Percentiles rank a stretch among this genome's conserved stretches.
Conservation (phyloP, 2,113 vertebrate species). For the Ifrita kowaldi region DNA sequence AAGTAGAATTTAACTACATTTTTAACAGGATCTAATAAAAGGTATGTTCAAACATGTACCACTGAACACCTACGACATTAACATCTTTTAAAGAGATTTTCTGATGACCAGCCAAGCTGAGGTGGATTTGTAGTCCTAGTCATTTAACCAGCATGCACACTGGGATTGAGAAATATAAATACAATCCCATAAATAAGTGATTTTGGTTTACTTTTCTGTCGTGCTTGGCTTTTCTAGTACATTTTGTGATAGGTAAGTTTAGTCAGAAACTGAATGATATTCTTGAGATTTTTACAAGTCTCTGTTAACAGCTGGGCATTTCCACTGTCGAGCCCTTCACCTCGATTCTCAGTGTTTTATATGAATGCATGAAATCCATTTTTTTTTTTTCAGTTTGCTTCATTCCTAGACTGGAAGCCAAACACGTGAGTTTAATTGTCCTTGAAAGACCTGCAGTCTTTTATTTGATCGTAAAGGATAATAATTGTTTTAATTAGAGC, state of each 20-base stretch:
- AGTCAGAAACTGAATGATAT: background rate
- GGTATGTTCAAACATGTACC: background rate
- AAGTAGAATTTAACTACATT: background rate
- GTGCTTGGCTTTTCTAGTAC: background rate
- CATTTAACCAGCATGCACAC: background rate
- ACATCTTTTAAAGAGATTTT: background rate
- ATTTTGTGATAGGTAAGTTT: background rate
- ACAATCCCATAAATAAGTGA: background rate
- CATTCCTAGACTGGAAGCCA: background rate
- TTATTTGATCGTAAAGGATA: background rate
- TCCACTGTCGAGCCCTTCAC: background rate
- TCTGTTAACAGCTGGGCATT: background rate
- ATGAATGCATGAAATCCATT: background rate
- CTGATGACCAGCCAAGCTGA: background rate
- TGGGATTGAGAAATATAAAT: background rate
- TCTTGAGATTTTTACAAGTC: fast-evolving
- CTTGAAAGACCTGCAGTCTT: background rate
- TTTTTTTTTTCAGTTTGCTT: background rate
- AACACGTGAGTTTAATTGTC: background rate
- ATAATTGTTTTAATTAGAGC: background rate
- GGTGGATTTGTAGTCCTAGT: background rate
- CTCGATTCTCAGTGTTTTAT: background rate
- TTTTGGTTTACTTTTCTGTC: background rate
- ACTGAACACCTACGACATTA: background rate
- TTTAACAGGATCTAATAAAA: background rate